Evolutionary conservation across 2,113 vertebrate genomes (phyloP).

Genomic region (Odontophorus gujanensis): DNA sequence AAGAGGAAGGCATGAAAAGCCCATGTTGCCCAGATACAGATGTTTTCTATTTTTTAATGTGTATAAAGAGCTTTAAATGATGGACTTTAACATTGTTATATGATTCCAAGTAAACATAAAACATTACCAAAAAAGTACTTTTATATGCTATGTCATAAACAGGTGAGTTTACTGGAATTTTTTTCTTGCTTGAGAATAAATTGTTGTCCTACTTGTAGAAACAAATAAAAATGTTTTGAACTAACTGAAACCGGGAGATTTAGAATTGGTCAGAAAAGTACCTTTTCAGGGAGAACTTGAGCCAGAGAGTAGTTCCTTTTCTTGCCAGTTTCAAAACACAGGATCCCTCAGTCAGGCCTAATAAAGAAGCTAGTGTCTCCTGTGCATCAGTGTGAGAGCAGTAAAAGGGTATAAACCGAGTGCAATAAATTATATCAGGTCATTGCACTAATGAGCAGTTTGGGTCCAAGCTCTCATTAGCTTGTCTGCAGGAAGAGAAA

Average conservation of each 20-base stretch:
- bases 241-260: not conserved
- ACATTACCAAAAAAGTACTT: not conserved
- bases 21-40: not conserved
- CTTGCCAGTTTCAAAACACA: not conserved
- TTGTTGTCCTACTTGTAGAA: not conserved
- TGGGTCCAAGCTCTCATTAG: slow-evolving; percentile 43
- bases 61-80: not conserved
- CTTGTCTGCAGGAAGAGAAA: slow-evolving; percentile 63
- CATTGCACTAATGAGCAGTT: slow-evolving; percentile 49
- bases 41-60: not conserved
- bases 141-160: not conserved
- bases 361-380: slow-evolving; percentile 29
- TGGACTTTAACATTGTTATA: not conserved
- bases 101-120: not conserved
- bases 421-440: slow-evolving; percentile 38
- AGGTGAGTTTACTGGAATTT: not conserved
- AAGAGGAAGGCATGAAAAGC: not conserved
- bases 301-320: not conserved
- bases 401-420: not conserved
- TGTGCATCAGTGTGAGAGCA: slow-evolving; percentile 30
- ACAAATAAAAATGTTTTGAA: not conserved
- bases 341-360: not conserved
- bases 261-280: not conserved
- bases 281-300: not conserved
- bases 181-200: not conserved